These are phyloP conservation scores for Pomatorhinus ruficollis DNA, from an alignment of 2,113 vertebrate species.

Conservation along the genomic window DNA sequence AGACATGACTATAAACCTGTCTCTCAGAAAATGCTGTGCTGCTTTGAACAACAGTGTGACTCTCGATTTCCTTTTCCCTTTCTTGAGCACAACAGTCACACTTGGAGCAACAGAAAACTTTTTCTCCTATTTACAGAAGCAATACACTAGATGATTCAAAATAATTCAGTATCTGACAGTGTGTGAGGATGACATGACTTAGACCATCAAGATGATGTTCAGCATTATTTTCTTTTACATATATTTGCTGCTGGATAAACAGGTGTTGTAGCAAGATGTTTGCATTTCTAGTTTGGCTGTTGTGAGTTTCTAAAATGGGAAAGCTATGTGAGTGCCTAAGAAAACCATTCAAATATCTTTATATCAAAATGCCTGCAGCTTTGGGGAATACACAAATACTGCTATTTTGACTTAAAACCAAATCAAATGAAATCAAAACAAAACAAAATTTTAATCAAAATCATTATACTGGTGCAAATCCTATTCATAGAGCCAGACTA, in stretches of 20 bases:
- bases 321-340: background rate
- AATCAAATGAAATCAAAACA: background rate
- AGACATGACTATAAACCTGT: background rate
- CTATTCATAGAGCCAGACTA: background rate
- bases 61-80: background rate
- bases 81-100: background rate
- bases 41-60: background rate
- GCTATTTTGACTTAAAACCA: background rate
- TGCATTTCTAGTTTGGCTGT: background rate
- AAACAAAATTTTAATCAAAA: background rate
- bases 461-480: background rate
- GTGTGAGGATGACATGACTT: background rate
- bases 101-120: background rate
- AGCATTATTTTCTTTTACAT: background rate
- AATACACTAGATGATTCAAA: background rate
- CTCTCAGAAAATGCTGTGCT: background rate
- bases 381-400: background rate
- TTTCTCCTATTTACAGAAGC: background rate
- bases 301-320: background rate
- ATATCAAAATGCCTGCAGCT: background rate
- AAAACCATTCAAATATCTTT: background rate
- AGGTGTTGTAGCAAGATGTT: background rate
- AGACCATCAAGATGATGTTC: background rate
- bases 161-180: background rate
- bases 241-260: background rate